Evolutionary conservation across 1,140 invertebrate genomes (phyloP), one percentile per base, ranked within the genome.

Genomic region (Phenacoccus solenopsis): DNA sequence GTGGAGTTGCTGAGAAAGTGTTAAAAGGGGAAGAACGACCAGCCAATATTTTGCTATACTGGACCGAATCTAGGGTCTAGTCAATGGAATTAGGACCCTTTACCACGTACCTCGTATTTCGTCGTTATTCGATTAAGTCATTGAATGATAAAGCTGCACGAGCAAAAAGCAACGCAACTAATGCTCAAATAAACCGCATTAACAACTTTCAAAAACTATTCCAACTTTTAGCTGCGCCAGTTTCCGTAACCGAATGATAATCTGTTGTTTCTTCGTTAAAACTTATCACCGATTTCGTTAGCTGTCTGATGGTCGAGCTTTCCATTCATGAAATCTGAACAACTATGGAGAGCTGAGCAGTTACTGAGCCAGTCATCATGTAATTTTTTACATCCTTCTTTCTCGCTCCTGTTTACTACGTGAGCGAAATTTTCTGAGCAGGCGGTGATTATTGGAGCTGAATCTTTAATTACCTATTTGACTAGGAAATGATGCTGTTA

Each of bases 161-260:
- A 49, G 38, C 38, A 49, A 49, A 49, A 49, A 49, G 38, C 38
- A 49, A 49, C 38, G 38, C 38, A 49, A 49, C 12, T 49, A 49
- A 49, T 49, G 38, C 20, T 49, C 38, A 49, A 49, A 49, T 49
- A 49, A 49, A 49, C 38, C 38, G 38, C 38, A 49, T 49, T 49
- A 49, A 49, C 38, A 49, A 49, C 38, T 49, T 49, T 49, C 38
- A 49, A 49, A 49, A 49, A 49, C 38, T 49, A 49, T 49, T 49
- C 38, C 20, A 49, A 49, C 38, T 49, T 49, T 49, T 49, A 49
- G 38, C 38, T 10, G 20, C 38, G 3, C 3, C 5, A 49, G 38
- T 49, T 49, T 49, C 12, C 38, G 38, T 16, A 49, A 49, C 38
- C 38, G 20, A n/a, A n/a, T n/a, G 20, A 49, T 49, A 49, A 49